Percentiles rank a stretch among this genome's conserved stretches.
These are phyloP conservation scores for Noctua comes DNA, from an alignment of 2,888 invertebrate genomes.

Conservation along the genomic window DNA sequence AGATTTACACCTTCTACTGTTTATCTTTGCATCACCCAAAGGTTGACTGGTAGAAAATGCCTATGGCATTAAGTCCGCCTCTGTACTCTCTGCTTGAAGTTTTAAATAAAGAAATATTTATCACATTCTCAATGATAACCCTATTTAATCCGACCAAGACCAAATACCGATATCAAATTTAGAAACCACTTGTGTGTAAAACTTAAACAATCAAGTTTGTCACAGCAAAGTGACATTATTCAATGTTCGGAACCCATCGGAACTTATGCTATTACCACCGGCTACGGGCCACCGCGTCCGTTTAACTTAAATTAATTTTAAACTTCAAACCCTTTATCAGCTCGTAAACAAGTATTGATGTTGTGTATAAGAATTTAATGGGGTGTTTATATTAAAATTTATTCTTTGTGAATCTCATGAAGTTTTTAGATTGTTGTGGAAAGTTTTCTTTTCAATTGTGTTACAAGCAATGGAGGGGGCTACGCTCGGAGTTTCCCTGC, in stretches of 20 bases:
- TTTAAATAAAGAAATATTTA: too few relatives aligned
- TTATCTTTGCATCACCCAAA: too few relatives aligned
- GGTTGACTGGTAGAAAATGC: too few relatives aligned
- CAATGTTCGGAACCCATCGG: constrained; percentile 52
- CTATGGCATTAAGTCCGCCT: too few relatives aligned
- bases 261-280: constrained; percentile 59
- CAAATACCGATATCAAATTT: background rate
- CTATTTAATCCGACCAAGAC: background rate
- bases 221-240: constrained; percentile 59
- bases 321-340: constrained; percentile 49
- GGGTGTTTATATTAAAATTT: background rate
- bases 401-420: background rate
- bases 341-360: constrained; percentile 48
- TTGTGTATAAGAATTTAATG: constrained; percentile 6
- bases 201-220: constrained; percentile 55
- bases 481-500: too few relatives aligned
- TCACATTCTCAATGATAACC: background rate
- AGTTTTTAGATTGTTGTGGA: background rate
- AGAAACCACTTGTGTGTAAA: constrained; percentile 9
- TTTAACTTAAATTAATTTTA: constrained; percentile 64
- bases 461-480: too few relatives aligned
- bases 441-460: background rate
- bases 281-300: constrained; percentile 36
- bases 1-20: too few relatives aligned
- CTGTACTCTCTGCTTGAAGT: too few relatives aligned